Conservation (phyloP, 2,797 vertebrate species). For the Danio tinwini region DNA sequence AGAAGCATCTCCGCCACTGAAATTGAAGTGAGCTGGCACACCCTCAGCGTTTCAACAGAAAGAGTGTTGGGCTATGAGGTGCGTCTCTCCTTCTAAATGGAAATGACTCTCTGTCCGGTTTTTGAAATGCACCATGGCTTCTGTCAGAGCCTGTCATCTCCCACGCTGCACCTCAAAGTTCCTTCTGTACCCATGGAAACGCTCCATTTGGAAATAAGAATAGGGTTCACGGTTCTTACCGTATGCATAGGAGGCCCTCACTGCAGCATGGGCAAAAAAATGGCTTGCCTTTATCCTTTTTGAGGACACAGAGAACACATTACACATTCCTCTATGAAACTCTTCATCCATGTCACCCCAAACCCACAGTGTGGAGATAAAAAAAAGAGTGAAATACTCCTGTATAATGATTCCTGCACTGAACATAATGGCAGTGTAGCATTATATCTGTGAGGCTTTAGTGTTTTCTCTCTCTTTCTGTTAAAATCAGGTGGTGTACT, state of each 20-base stretch:
- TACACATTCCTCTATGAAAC: conserved; percentile 12
- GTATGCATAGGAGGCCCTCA: conserved; percentile 19
- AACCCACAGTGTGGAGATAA: neutral
- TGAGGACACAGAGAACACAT: conserved; percentile 19
- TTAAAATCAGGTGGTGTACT: conserved; percentile 86
- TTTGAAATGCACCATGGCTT: conserved; percentile 48
- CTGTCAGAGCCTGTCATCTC: conserved; percentile 70
- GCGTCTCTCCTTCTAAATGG: conserved; percentile 74
- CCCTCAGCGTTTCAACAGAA: conserved; percentile 87
- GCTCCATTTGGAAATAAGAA: conserved; percentile 41
- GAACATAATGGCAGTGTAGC: neutral
- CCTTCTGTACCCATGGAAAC: conserved; percentile 36
- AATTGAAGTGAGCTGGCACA: conserved; percentile 90
- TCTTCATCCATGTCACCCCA: conserved; percentile 15
- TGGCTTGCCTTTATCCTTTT: conserved; percentile 7
- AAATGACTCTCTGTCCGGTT: conserved; percentile 64
- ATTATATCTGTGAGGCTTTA: conserved; percentile 15
- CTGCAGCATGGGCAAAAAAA: conserved; percentile 11
- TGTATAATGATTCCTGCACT: conserved; percentile 4
- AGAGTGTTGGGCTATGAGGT: conserved; percentile 96
- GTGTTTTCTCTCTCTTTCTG: conserved; percentile 37
- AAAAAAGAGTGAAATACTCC: conserved; percentile 9
- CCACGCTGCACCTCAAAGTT: conserved; percentile 64
- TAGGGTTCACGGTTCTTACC: conserved; percentile 19
- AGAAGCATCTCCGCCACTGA: conserved; percentile 89